These are phyloP conservation scores for Tenthredo livida DNA, from an alignment of 2,888 invertebrate species.

Conservation along the genomic window DNA sequence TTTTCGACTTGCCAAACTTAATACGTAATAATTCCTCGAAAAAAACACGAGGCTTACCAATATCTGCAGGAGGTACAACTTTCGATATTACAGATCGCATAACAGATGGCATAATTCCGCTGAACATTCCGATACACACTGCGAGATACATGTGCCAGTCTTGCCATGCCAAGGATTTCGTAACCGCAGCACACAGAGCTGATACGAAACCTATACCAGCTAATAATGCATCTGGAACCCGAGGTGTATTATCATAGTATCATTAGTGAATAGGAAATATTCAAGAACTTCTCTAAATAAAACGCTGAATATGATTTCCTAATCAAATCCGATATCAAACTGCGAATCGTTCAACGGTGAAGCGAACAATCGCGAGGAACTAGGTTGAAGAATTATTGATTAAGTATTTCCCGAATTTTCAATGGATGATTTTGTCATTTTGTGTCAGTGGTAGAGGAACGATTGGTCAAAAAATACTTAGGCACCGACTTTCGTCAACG, in stretches of 20 bases:
- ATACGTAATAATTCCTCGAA: background rate
- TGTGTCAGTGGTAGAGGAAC: background rate
- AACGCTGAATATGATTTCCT: background rate
- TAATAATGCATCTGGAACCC: conserved; percentile 64
- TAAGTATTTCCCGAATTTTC: no score
- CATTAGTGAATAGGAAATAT: background rate
- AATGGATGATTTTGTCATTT: background rate
- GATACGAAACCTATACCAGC: conserved; percentile 64
- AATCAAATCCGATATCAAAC: background rate
- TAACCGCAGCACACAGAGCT: conserved; percentile 58
- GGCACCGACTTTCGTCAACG: no score
- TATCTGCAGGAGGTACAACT: conserved; percentile 81
- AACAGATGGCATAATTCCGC: conserved; percentile 81
- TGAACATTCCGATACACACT: conserved; percentile 79
- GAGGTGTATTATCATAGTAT: background rate
- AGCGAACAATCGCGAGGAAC: no score
- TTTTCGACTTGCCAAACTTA: background rate
- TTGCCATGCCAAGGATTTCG: conserved; percentile 66
- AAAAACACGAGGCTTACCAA: conserved; percentile 74
- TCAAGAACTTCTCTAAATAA: background rate
- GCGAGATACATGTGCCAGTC: conserved; percentile 77
- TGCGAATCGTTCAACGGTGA: no score
- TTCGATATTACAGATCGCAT: conserved; percentile 83
- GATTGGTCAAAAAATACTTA: no score
- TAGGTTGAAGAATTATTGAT: no score